Conservation (phyloP, 2,797 vertebrate genomes). For the Peromyscus melanophrys region DNA sequence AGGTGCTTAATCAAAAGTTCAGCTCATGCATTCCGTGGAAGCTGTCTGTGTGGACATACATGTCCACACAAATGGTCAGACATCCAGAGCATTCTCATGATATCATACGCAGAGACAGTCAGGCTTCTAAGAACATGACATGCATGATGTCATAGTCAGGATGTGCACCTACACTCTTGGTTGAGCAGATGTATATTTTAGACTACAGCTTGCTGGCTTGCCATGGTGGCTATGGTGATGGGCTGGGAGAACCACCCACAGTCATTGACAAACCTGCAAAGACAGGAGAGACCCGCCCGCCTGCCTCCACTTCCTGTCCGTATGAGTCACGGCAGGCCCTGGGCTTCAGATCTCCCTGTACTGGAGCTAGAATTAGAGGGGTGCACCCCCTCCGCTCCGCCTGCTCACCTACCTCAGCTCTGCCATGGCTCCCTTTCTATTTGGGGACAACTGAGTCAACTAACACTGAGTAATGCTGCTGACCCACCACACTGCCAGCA, state of each 20-base stretch:
- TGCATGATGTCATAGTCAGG: not conserved
- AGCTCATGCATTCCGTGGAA: not conserved
- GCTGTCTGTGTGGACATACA: not conserved
- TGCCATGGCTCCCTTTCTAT: not conserved
- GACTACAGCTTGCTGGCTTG: not conserved
- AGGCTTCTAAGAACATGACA: not conserved
- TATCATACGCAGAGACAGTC: not conserved
- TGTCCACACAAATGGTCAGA: not conserved
- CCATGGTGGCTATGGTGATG: not conserved
- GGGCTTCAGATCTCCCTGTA: not conserved
- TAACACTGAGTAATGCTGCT: not conserved
- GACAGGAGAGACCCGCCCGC: not conserved
- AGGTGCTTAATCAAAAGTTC: not conserved
- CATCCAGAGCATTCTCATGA: not conserved
- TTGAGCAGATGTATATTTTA: not conserved
- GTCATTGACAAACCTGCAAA: conserved; percentile 47
- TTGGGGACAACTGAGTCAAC: conserved; percentile 45
- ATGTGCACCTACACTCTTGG: fast-evolving
- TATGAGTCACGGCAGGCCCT: conserved; percentile 20
- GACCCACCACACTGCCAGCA: not conserved
- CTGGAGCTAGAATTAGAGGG: not conserved
- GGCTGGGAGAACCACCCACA: conserved; percentile 14
- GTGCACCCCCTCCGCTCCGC: not conserved
- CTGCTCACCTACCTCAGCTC: not conserved
- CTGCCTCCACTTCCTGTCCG: not conserved